phyloP scores from a whole-genome alignment of 2,113 vertebrate genomes.

The Centropristis striata region DNA sequence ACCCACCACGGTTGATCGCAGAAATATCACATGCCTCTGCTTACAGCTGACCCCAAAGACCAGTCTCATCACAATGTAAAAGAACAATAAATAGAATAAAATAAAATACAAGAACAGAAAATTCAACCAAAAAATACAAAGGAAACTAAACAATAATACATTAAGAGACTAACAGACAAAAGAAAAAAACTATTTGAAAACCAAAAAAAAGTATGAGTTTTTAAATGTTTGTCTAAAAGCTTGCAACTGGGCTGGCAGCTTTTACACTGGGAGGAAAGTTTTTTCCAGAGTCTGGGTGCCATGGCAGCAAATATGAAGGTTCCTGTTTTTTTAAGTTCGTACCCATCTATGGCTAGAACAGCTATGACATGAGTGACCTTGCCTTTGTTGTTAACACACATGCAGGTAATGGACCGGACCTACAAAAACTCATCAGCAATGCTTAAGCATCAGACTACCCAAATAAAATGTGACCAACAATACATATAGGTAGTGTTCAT shows the following conservation, averaged over 20 bases:
- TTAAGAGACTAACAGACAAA: slow-evolving; percentile 23
- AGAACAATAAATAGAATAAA: neutral
- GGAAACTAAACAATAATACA: slow-evolving; percentile 14
- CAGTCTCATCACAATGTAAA: slow-evolving; percentile 32
- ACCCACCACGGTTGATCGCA: neutral
- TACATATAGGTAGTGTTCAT: slow-evolving; percentile 72
- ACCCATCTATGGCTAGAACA: slow-evolving; percentile 16
- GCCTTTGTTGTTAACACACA: slow-evolving; percentile 44
- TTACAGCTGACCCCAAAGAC: slow-evolving; percentile 25
- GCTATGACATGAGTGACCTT: slow-evolving; percentile 29
- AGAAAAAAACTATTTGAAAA: neutral
- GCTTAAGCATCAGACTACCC: slow-evolving; percentile 56
- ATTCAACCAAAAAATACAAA: slow-evolving; percentile 11
- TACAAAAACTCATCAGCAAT: slow-evolving; percentile 28
- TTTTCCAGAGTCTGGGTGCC: slow-evolving; percentile 15
- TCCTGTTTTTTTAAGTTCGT: neutral
- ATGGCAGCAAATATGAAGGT: neutral
- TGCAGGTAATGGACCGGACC: slow-evolving; percentile 21
- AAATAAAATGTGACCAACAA: slow-evolving; percentile 58
- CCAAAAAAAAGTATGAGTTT: neutral
- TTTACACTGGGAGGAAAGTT: slow-evolving; percentile 3
- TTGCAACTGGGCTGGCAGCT: slow-evolving; percentile 2
- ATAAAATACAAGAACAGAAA: slow-evolving; percentile 30
- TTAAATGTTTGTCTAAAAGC: slow-evolving; percentile 1
- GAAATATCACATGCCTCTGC: slow-evolving; percentile 1